phyloP scores from a whole-genome alignment of 1,140 invertebrate species.

The Thalassaphorura encarpata region DNA sequence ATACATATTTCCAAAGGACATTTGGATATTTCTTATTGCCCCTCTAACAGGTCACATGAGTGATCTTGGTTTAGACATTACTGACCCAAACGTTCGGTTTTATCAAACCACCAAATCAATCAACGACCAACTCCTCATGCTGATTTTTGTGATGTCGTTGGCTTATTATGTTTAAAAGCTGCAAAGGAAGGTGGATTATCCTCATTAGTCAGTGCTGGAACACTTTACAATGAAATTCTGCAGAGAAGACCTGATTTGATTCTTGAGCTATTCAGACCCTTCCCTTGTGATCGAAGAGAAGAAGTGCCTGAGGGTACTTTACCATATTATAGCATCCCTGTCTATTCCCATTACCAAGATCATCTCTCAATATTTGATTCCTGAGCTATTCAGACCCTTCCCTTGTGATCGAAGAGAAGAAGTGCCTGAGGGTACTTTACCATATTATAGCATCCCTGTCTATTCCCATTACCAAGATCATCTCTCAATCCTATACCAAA shows the following conservation, averaged over 20 bases:
- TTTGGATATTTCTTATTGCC: too few species aligned
- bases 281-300: neutral
- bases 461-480: neutral
- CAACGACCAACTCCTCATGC: slow-evolving; percentile 7
- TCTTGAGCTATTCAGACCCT: neutral
- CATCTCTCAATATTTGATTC: neutral
- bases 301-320: neutral
- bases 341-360: slow-evolving; percentile 1
- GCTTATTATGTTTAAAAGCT: neutral
- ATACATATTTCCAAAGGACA: neutral
- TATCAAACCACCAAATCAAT: slow-evolving; percentile 7
- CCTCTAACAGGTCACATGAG: slow-evolving; percentile 6
- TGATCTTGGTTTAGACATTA: neutral
- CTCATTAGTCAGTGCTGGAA: neutral
- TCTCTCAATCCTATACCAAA: neutral
- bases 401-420: neutral
- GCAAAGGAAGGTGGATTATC: neutral
- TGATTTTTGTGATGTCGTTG: slow-evolving; percentile 5
- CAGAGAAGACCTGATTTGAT: neutral
- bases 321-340: slow-evolving; percentile 5
- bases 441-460: slow-evolving; percentile 2
- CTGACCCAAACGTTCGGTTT: slow-evolving; percentile 7
- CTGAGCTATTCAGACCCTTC: neutral
- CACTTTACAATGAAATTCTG: slow-evolving; percentile 11
- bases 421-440: neutral